Evolutionary conservation across 2,888 invertebrate genomes (phyloP).

Genomic region (Alitta virens): DNA sequence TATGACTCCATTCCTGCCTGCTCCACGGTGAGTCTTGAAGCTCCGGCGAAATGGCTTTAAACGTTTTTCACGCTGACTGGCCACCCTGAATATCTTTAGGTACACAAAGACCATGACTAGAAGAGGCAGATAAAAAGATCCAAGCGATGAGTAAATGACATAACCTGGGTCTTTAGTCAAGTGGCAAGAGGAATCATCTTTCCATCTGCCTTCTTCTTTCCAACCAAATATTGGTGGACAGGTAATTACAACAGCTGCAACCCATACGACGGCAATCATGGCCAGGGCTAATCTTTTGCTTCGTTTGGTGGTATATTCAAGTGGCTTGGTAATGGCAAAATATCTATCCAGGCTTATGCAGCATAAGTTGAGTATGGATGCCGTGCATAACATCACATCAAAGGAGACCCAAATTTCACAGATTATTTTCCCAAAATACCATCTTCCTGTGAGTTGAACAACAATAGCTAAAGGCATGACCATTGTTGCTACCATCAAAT

Average conservation of each 20-base stretch:
- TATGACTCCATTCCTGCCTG: background rate
- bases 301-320: constrained; percentile 42
- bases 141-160: constrained; percentile 44
- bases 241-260: constrained; percentile 40
- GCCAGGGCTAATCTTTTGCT: constrained; percentile 35
- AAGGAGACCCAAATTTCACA: constrained; percentile 34
- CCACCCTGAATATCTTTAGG: constrained; percentile 45
- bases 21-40: background rate
- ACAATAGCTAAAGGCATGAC: constrained; percentile 34
- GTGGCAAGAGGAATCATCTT: constrained; percentile 28
- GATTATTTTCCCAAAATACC: constrained; percentile 29
- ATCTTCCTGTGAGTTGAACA: constrained; percentile 30
- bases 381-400: constrained; percentile 51
- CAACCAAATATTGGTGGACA: constrained; percentile 49
- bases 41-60: constrained; percentile 20
- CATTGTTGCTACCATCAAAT: constrained; percentile 32
- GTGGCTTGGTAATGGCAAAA: constrained; percentile 49
- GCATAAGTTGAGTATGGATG: constrained; percentile 51
- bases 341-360: constrained; percentile 51
- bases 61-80: constrained; percentile 26
- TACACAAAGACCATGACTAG: constrained; percentile 51
- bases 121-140: constrained; percentile 49
- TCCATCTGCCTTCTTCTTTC: constrained; percentile 31
- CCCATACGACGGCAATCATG: constrained; percentile 49
- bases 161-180: constrained; percentile 42